phyloP scores from a whole-genome alignment of 2,113 vertebrate species.

The Hydrochoerus hydrochaeris region DNA sequence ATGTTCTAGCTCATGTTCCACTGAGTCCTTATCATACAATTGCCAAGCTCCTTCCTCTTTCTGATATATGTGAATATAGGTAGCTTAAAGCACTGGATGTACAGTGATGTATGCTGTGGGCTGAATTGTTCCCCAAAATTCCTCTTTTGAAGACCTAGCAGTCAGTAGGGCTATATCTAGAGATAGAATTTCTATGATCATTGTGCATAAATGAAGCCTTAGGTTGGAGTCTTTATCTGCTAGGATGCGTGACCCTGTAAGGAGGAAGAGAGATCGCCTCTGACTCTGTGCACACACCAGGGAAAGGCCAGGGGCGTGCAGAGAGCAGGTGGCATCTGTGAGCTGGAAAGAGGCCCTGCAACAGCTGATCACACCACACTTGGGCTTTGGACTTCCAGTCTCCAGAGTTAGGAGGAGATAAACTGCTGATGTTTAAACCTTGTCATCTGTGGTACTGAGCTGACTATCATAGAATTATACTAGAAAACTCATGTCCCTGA shows the following conservation, averaged over 20 bases:
- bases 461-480: not conserved
- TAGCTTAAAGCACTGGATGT: not conserved
- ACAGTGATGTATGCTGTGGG: not conserved
- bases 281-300: rapidly evolving
- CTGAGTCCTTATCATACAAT: not conserved
- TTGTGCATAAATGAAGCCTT: not conserved
- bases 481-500: not conserved
- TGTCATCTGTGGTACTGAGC: too few species aligned
- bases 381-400: not conserved
- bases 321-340: rapidly evolving
- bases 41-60: not conserved
- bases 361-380: rapidly evolving
- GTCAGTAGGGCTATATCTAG: not conserved
- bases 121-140: not conserved
- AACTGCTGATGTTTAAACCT: not conserved
- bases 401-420: not conserved
- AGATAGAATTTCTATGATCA: not conserved
- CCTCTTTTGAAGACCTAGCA: rapidly evolving
- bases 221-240: not conserved
- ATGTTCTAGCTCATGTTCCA: rapidly evolving
- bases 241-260: not conserved
- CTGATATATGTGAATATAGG: not conserved
- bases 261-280: not conserved
- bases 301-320: not conserved
- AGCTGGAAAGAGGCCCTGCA: not conserved